Evolutionary conservation across 1,140 invertebrate genomes (phyloP), one percentile per base, ranked within the genome.

Genomic region (Drosophila navojoa): DNA sequence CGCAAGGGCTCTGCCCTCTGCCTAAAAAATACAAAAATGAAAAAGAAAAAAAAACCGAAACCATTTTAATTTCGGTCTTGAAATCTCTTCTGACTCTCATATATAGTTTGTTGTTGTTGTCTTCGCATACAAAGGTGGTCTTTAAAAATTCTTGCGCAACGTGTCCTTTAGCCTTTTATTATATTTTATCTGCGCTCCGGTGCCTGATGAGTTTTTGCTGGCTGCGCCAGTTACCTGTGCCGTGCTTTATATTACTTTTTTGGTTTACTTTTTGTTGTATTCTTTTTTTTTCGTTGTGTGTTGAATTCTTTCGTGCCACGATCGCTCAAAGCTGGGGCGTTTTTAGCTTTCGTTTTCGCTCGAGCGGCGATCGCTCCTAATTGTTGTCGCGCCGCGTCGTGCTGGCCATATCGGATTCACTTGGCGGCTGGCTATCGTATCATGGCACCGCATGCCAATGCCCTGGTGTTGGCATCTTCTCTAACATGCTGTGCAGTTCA

Each of bases 151-250:
- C 70, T 76, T 73, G 58, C 50, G 63, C 81, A 87, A 85, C 81
- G 82, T 87, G 84, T 89, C 84, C 84, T 89, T 87, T 87, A 89
- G 84, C 74, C 79, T 80, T 89, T 89, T 84, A 77, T 89, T 89
- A 84, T 89, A 71, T 73, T 76, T 86, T 81, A 63, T 81, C 61
- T 49, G 16, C 27, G 72, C 22, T 35, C 38, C 47, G 38, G 42
- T 13, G 52, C 60, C 45, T 60, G 59, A 44, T 57, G 58, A 59
- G 47, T 68, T 55, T 47, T 53, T 59, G 19, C 32, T 40, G 22
- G 16, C 9, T 32, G 32, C 52, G 58, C 42, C 44, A 58, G 49
- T 63, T 19, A 29, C 45, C 32, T 42, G 54, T 44, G 63, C 22
- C 32, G 47, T 10, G 19, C 19, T 22, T 38, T 44, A 19, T 11